Evolutionary conservation across 2,113 vertebrate genomes (phyloP), one percentile per base, ranked within the genome.

Genomic region (Condylura cristata): DNA sequence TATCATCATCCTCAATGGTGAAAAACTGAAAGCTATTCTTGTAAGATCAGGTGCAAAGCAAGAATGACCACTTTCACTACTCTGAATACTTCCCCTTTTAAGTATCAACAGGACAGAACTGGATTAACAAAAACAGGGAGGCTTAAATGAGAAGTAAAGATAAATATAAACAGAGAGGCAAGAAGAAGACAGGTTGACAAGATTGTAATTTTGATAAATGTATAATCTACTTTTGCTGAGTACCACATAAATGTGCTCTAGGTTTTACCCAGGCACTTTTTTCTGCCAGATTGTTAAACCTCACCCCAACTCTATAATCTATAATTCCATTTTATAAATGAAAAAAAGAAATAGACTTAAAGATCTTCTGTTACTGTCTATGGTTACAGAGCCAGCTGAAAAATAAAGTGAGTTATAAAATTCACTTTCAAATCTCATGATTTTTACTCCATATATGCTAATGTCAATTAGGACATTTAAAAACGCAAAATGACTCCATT

Each of bases 401-500:
- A 61, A 13, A 79, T 13, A 86, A 89, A 87, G 22, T 44, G 48
- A 79, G 48, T 91, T 82, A 30, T 39, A 17, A 56, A 56, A 56
- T 61, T 41, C 58, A 51, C 30, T 90, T 80, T 26, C 83, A 75
- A 95, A 85, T 28, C 46, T 28, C 20, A 75, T 44, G 5, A 65
- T 81, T 37, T 91, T 65, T 82, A 80, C 34, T 76, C 41, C 60
- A 32, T 34, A 82, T 2, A 26, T 14, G 11, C 30, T 61, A 72
- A 48, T 70, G 87, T 79, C 56, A 74, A 84, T 32, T 90, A 90
- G 46, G 8, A 39, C 17, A 82, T 16, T 30, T 85, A 81, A 86
- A 95, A 75, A 90, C n/a, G 30, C 20, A 86, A 60, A 88, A 74
- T n/a, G 13, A 79, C 41, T 74, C 5, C 56, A 90, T 39, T 85